Conservation (phyloP, 35 echinoderm and acorn worm species). For the Diadema setosum region DNA sequence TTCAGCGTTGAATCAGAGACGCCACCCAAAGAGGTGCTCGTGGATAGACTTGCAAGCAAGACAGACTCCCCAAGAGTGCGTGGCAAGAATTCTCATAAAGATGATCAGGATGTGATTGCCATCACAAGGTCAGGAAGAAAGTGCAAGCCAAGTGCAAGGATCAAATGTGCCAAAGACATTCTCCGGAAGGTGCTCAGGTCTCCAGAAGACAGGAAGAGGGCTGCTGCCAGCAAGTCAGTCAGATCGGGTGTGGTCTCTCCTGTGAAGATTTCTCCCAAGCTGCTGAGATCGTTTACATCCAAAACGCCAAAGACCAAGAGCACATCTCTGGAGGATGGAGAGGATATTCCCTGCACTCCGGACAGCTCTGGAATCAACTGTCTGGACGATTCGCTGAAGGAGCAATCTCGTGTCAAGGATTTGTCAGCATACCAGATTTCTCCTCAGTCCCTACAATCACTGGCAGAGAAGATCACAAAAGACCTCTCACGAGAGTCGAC, state of each 20-base stretch:
- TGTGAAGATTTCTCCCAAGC: not conserved
- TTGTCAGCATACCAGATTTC: not conserved
- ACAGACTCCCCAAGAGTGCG: not conserved
- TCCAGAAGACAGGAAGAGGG: not conserved
- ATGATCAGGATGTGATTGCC: not conserved
- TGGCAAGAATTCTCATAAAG: not conserved
- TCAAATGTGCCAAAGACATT: not conserved
- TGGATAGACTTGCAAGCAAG: not conserved
- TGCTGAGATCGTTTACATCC: not conserved
- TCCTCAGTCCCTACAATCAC: not conserved
- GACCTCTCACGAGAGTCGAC: not conserved
- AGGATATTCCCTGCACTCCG: too few relatives aligned
- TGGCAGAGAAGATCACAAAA: not conserved
- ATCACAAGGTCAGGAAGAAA: not conserved
- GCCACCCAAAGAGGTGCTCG: not conserved
- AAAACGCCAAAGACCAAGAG: not conserved
- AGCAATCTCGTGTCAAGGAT: too few relatives aligned
- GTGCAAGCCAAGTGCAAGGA: not conserved
- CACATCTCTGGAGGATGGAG: not conserved
- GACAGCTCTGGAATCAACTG: too few relatives aligned
- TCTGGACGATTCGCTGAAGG: too few relatives aligned
- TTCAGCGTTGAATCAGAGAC: not conserved
- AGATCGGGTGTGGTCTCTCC: not conserved
- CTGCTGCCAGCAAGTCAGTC: too few relatives aligned
- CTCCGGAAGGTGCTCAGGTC: not conserved